Conservation (phyloP, 2,113 vertebrate genomes). For the Proteles cristata region DNA sequence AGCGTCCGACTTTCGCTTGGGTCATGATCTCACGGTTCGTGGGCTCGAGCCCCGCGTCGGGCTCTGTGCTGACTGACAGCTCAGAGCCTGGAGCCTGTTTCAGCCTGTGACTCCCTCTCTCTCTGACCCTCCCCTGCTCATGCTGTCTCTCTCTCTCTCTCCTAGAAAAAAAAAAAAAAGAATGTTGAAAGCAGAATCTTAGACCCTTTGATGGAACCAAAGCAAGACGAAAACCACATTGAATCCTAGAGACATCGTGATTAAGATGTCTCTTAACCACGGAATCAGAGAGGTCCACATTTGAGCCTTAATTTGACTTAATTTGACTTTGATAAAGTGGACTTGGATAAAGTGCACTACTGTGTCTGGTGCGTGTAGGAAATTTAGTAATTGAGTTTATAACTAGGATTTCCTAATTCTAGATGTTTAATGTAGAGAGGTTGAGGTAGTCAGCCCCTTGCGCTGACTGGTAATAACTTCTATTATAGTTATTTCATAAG, state of each 20-base stretch:
- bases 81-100: too few relatives aligned
- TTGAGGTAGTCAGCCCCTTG: too few relatives aligned
- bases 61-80: too few relatives aligned
- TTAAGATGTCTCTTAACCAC: neutral
- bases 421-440: neutral
- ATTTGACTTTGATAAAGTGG: neutral
- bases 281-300: neutral
- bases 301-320: neutral
- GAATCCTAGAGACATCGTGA: neutral
- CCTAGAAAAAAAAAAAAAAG: too few relatives aligned
- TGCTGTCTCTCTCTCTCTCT: too few relatives aligned
- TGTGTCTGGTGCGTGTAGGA: fast-evolving
- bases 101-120: too few relatives aligned
- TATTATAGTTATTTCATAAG: neutral
- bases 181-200: neutral
- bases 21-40: too few relatives aligned
- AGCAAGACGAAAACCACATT: neutral
- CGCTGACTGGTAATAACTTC: too few relatives aligned
- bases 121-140: too few relatives aligned
- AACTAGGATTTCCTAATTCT: neutral
- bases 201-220: neutral
- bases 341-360: neutral
- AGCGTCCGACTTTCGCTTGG: too few relatives aligned
- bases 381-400: neutral
- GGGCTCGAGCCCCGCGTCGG: too few relatives aligned